Conservation (phyloP, 2,888 invertebrate species). For the Caradrina clavipalpis region DNA sequence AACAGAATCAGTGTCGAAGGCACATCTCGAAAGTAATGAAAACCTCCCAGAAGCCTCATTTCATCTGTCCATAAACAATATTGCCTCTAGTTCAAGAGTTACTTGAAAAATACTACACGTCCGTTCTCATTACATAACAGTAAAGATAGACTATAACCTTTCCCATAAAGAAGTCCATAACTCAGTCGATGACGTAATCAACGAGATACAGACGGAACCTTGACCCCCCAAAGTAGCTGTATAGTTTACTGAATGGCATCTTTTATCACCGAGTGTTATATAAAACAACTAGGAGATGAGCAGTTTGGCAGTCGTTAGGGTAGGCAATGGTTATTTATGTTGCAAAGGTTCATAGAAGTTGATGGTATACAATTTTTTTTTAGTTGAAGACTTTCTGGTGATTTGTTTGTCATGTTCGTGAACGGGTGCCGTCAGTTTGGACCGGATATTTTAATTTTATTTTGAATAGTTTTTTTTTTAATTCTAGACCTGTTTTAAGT, state of each 20-base stretch:
- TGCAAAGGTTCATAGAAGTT: conserved; percentile 10
- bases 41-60: not conserved
- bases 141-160: conserved; percentile 50
- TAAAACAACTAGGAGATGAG: conserved; percentile 46
- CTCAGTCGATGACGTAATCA: conserved; percentile 57
- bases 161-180: conserved; percentile 59
- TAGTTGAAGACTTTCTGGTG: not conserved
- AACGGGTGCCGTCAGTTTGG: not conserved
- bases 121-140: conserved; percentile 50
- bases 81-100: conserved; percentile 16
- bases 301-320: conserved; percentile 21
- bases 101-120: conserved; percentile 42
- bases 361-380: not conserved
- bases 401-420: not conserved
- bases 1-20: not conserved
- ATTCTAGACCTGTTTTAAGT: too few species aligned
- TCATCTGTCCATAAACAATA: not conserved
- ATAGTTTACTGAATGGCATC: conserved; percentile 33
- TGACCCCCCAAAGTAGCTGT: conserved; percentile 49
- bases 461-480: not conserved
- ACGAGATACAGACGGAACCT: conserved; percentile 51
- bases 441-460: not conserved
- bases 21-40: not conserved
- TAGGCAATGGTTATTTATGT: conserved; percentile 20
- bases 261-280: conserved; percentile 50